Evolutionary conservation across 2,797 vertebrate species (phyloP).

Genomic region (Setipinna tenuifilis): DNA sequence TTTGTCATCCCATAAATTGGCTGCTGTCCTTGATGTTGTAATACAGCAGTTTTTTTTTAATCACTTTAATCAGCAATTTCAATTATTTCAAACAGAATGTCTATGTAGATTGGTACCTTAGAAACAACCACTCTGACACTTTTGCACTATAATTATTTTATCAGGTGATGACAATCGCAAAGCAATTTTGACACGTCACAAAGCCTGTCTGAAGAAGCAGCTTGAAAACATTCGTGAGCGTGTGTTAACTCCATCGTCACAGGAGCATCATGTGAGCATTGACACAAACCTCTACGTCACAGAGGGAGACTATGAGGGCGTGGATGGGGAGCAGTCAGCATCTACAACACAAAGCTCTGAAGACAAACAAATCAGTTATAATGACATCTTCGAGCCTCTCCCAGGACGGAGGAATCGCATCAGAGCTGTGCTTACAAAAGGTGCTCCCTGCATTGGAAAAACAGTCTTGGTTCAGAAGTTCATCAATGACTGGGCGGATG

Average conservation of each 20-base stretch:
- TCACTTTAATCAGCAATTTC: too few species aligned
- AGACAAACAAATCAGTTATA: neutral
- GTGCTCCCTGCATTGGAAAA: constrained; percentile 8
- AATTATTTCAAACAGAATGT: too few species aligned
- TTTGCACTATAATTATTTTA: too few species aligned
- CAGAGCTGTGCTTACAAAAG: constrained; percentile 23
- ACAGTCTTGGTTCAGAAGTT: constrained; percentile 7
- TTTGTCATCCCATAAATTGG: too few species aligned
- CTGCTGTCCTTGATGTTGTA: too few species aligned
- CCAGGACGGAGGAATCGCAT: neutral
- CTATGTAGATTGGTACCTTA: too few species aligned
- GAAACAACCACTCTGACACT: too few species aligned
- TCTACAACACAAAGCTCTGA: neutral
- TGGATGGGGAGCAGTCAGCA: neutral
- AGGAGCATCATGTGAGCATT: neutral
- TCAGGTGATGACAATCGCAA: neutral
- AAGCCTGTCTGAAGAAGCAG: neutral
- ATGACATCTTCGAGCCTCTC: neutral
- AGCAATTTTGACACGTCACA: neutral
- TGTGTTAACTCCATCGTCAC: neutral
- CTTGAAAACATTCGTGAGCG: neutral
- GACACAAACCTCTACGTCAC: neutral
- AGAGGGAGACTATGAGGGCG: neutral
- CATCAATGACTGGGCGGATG: neutral
- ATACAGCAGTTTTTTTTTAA: too few species aligned